A percentile compares a stretch with the other conserved stretches of the same genome.
phyloP scores from a whole-genome alignment of 2,797 vertebrate species.

The Gobio occitaniae region DNA sequence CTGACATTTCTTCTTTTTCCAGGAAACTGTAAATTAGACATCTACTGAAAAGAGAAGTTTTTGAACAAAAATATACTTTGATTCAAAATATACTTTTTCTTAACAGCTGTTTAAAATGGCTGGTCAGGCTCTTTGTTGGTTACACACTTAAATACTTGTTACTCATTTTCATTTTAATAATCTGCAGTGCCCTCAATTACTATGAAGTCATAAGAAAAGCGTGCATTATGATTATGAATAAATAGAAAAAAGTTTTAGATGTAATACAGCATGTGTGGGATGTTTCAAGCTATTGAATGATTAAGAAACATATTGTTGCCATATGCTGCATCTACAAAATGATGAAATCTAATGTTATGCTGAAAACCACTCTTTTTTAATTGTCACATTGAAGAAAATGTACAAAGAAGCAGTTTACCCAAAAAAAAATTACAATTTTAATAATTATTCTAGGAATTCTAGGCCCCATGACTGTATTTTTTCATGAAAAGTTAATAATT shows the following conservation, averaged over 20 bases:
- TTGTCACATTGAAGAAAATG: not conserved
- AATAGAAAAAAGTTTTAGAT: not conserved
- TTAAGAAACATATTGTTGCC: not conserved
- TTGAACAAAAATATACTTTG: not conserved
- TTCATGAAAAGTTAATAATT: not conserved
- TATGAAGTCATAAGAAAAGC: not conserved
- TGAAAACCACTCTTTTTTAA: not conserved
- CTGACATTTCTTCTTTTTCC: not conserved
- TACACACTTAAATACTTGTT: not conserved
- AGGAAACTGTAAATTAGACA: not conserved
- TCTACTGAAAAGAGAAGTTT: not conserved
- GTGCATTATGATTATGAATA: conserved; percentile 7
- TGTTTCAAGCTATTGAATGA: not conserved
- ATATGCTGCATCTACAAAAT: conserved; percentile 1
- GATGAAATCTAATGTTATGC: not conserved
- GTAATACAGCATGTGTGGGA: not conserved
- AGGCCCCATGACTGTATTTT: not conserved
- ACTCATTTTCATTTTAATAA: not conserved
- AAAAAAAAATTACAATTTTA: not conserved
- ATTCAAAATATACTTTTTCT: not conserved
- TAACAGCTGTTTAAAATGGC: not conserved
- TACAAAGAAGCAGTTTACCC: not conserved
- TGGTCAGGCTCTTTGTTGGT: not conserved
- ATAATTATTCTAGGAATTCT: not conserved
- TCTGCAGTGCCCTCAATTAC: conserved; percentile 23